phyloP scores from a whole-genome alignment of 23 tunicate species.

The Diplosoma virens region DNA sequence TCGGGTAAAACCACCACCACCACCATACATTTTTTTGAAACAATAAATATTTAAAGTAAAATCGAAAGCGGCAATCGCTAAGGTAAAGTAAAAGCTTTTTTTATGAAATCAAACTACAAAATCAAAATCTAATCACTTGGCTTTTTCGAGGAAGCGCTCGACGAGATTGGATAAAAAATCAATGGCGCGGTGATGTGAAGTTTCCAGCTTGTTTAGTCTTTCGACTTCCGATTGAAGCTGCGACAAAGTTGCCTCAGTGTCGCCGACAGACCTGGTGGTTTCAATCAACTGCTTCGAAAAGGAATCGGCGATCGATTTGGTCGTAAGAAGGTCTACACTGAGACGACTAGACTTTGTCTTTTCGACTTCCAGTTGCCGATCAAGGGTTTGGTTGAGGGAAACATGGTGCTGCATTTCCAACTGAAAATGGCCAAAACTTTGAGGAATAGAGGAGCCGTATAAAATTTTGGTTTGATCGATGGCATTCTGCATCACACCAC shows the following conservation, averaged over 20 bases:
- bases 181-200: background rate
- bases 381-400: slow-evolving; percentile 10
- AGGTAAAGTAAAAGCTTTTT: no score
- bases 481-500: no score
- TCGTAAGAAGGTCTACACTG: background rate
- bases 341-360: background rate
- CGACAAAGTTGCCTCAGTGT: background rate
- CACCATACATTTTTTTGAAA: no score
- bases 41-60: no score
- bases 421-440: slow-evolving; percentile 5
- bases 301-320: background rate
- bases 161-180: background rate
- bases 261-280: background rate
- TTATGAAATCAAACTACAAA: no score
- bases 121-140: background rate
- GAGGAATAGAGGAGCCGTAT: background rate
- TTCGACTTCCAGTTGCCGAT: slow-evolving; percentile 31
- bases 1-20: no score
- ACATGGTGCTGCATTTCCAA: slow-evolving; percentile 15
- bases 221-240: slow-evolving; percentile 9
- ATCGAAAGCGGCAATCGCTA: no score
- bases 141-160: background rate
- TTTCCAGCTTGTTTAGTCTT: background rate
- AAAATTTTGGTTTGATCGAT: no score
- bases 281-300: background rate